Percentiles rank a stretch among this genome's conserved stretches.
Conservation (phyloP, 1,140 invertebrate species). For the Tetramorium simillimum region DNA sequence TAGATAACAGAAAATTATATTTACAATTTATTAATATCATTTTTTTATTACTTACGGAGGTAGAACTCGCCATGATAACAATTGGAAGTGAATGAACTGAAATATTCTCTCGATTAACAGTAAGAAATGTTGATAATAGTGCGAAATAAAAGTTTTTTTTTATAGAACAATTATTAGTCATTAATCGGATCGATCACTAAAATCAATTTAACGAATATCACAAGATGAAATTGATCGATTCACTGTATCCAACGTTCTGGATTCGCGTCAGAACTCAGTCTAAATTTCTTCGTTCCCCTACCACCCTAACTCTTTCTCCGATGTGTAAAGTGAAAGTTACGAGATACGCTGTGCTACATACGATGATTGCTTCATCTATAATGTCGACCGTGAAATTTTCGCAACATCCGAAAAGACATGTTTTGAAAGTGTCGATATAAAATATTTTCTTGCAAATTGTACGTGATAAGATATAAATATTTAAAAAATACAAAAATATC, state of each 20-base stretch:
- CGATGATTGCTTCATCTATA: constrained; percentile 9
- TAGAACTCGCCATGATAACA: constrained; percentile 40
- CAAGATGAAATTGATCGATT: neutral
- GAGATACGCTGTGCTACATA: neutral
- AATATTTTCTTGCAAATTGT: neutral
- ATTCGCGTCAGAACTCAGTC: neutral
- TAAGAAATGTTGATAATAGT: constrained; percentile 11
- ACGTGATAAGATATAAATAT: neutral
- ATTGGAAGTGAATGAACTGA: neutral
- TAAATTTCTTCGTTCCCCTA: constrained; percentile 32
- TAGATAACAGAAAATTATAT: neutral
- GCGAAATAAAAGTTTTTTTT: neutral
- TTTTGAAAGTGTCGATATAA: constrained; percentile 4
- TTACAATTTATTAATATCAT: neutral
- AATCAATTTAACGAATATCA: neutral
- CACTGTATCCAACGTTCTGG: neutral
- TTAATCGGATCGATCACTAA: neutral
- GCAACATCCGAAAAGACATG: neutral
- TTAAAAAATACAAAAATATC: neutral
- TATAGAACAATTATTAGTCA: neutral
- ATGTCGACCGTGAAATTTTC: neutral
- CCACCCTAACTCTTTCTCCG: neutral
- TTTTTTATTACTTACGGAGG: constrained; percentile 55
- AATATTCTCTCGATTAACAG: neutral
- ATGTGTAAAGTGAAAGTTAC: constrained; percentile 64